Base-by-base conservation (phyloP, 2,113 vertebrate species). In the Lanius collurio region DNA sequence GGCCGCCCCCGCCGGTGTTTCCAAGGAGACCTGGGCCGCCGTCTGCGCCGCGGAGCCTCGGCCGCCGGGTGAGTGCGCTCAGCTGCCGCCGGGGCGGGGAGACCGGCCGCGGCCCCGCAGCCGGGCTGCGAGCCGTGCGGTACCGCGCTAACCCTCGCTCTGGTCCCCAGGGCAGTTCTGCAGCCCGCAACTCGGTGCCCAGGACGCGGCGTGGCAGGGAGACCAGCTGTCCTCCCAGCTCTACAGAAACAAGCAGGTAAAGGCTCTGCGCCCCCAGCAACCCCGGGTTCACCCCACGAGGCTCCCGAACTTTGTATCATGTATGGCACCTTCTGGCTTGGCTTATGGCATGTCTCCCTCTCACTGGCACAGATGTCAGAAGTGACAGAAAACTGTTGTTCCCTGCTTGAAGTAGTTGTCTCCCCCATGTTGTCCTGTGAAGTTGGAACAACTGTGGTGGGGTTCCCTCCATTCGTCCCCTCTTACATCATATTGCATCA, bases 241-340 rank as follows among this genome's bases (percentile, higher is more conserved):
- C 33, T 98, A 98, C 92, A 98, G 98, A 85, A 99, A 99, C 95
- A 98, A 99, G 89, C 99, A 99, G 99, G 99, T 99, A 97, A 78
- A 64, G 65, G 19, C 28, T 33, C 50, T 9, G 5, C 9, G 1
- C 4, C n/a, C 11, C 2, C 6, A 2, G 30, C 33, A 5, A 2
- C 47, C 23, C 15, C 37, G 1, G 19, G 1, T 42, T 41, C 28
- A 28, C 6, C 15, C 64, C 52, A 5, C 21, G 7, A n/a, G 42
- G 18, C 42, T 35, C n/a, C 64, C n/a, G 20, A 71, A 46, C 28
- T 56, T 31, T 39, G 28, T 37, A 18, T 37, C 41, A 1, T 3
- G 2, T 10, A 22, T 15, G 26, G 5, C 63, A 7, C n/a, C 20
- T 35, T 28, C 62, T 46, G 11, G 5, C 4, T 3, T 39, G 20